Conservation (phyloP, 2,113 vertebrate genomes). For the Girardinichthys multiradiatus region DNA sequence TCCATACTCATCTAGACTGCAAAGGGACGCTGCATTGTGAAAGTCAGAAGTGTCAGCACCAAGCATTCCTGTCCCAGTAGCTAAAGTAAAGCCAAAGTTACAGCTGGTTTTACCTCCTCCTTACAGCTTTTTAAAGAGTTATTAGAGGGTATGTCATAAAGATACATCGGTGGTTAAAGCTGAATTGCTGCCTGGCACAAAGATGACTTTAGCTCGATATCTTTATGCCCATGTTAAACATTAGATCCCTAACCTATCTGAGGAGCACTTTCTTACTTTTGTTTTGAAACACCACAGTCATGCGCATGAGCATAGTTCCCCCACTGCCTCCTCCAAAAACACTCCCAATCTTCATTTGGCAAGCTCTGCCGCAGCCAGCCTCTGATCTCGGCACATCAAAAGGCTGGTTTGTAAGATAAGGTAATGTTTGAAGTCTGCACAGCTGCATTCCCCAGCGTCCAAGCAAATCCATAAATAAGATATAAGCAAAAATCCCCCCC, state of each 20-base stretch:
- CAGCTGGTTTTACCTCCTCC: constrained; percentile 42
- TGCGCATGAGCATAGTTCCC: constrained; percentile 74
- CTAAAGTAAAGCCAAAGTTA: constrained; percentile 38
- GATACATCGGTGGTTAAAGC: constrained; percentile 43
- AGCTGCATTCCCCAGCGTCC: constrained; percentile 89
- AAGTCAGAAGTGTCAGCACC: neutral
- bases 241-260: constrained; percentile 84
- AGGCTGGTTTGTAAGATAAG: constrained; percentile 94
- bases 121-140: constrained; percentile 32
- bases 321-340: constrained; percentile 57
- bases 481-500: constrained; percentile 81
- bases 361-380: constrained; percentile 86
- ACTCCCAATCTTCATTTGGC: constrained; percentile 89
- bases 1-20: neutral
- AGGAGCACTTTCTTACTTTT: constrained; percentile 81
- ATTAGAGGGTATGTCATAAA: constrained; percentile 33
- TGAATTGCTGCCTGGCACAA: neutral
- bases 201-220: neutral
- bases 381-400: constrained; percentile 95
- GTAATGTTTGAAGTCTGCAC: constrained; percentile 93
- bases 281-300: constrained; percentile 90
- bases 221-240: constrained; percentile 39
- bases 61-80: constrained; percentile 45
- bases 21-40: neutral
- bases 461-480: constrained; percentile 95